Evolutionary conservation across 1,140 invertebrate species (phyloP).

Genomic region (Drepana arcuata): DNA sequence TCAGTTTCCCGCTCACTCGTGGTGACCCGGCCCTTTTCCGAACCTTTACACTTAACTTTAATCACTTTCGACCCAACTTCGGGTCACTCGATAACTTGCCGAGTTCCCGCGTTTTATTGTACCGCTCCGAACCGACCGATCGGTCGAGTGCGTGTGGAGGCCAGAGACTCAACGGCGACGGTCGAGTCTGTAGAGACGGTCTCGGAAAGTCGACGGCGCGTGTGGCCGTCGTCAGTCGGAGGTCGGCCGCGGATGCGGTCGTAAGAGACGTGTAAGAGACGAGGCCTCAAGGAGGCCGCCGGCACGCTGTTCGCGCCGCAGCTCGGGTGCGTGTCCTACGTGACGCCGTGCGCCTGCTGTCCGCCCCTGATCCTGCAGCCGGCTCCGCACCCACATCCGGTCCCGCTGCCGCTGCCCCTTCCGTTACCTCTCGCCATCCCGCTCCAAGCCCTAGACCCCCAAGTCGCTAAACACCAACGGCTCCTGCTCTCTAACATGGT

Average conservation of each 20-base stretch:
- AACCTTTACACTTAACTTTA: conserved; percentile 29
- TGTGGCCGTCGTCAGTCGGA: conserved; percentile 44
- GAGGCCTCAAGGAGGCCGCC: conserved; percentile 66
- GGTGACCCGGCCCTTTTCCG: conserved; percentile 29
- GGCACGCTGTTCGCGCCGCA: conserved; percentile 68
- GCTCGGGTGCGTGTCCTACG: conserved; percentile 66
- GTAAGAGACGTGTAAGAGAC: conserved; percentile 53
- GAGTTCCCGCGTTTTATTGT: conserved; percentile 31
- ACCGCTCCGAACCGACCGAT: not conserved
- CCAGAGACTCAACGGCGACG: conserved; percentile 13
- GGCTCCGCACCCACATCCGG: conserved; percentile 43
- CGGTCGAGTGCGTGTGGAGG: conserved; percentile 13
- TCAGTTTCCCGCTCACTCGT: conserved; percentile 56
- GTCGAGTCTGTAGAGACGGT: conserved; percentile 18
- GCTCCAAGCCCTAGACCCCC: conserved; percentile 55
- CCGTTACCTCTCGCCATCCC: conserved; percentile 52
- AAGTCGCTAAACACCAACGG: conserved; percentile 66
- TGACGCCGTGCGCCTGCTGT: conserved; percentile 64
- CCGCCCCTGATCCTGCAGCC: conserved; percentile 55
- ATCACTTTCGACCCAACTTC: conserved; percentile 18
- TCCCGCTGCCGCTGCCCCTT: conserved; percentile 50
- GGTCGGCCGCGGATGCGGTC: conserved; percentile 64
- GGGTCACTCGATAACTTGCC: conserved; percentile 33
- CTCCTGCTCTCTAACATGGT: conserved; percentile 73
- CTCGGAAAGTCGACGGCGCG: conserved; percentile 41